These are phyloP conservation scores for Beris chalybata DNA, from an alignment of 2,888 invertebrate species.

Conservation along the genomic window DNA sequence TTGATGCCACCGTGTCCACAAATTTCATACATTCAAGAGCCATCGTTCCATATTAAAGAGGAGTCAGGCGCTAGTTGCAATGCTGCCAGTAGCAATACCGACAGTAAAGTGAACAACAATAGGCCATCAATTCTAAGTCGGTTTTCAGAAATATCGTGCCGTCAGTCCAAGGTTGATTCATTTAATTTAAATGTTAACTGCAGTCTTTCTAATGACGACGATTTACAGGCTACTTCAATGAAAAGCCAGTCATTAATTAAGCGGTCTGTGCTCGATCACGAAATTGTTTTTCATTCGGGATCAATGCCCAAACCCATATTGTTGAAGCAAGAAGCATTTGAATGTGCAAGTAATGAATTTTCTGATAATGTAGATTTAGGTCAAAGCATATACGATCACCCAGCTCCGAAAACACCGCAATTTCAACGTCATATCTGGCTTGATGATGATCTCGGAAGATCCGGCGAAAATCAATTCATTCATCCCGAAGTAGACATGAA, in stretches of 20 bases:
- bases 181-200: neutral
- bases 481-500: conserved; percentile 42
- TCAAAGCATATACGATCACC: conserved; percentile 49
- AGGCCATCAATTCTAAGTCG: conserved; percentile 24
- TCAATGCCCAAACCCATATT: neutral
- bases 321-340: neutral
- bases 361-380: conserved; percentile 37
- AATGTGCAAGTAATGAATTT: neutral
- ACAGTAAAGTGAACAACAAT: neutral
- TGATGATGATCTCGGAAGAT: conserved; percentile 27
- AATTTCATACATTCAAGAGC: conserved; percentile 38
- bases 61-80: conserved; percentile 28
- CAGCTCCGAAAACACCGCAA: conserved; percentile 48
- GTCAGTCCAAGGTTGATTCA: conserved; percentile 10
- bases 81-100: conserved; percentile 7
- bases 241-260: neutral
- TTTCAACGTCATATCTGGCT: conserved; percentile 46
- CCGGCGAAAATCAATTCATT: conserved; percentile 31
- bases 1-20: conserved; percentile 25
- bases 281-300: neutral
- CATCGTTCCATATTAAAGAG: conserved; percentile 42
- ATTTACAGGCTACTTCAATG: neutral
- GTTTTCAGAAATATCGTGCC: conserved; percentile 31
- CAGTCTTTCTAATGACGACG: neutral
- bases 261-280: neutral